Base-by-base conservation (phyloP, 2,797 vertebrate genomes). In the Gambusia yucatana region DNA sequence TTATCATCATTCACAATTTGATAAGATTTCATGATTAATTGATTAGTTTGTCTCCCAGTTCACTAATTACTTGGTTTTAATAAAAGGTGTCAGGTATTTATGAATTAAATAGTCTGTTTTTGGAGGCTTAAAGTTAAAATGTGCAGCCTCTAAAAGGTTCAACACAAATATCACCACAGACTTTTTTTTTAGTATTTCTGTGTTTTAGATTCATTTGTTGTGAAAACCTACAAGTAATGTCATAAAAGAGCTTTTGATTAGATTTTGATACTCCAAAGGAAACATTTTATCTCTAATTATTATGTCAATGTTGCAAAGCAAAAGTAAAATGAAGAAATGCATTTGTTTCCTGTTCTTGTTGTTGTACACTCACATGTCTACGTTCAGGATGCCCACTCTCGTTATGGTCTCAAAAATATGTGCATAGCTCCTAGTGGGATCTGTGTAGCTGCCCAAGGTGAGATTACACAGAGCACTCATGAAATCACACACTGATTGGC, bases 391-490 rank as follows among this genome's bases (percentile, higher is more conserved):
- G 3, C 30, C n/a, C 1, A 13, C 20, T 50, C 33, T 77, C 14
- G 67, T 72, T 44, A 65, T 46, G 48, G 3, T 47, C 47, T 73
- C 43, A 14, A 75, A 63, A 73, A 55, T 67, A 11, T 73, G 7
- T 25, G 55, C 30, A 25, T 59, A 22, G 46, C 41, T 48, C 46
- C 22, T 69, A 41, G 36, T 22, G 30, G 73, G 11, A n/a, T n/a
- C 50, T 75, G 2, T 74, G 39, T 69, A 48, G 36, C 25, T 14
- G 16, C 55, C 30, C 80, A 36, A 76, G 69, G 75, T 79, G 48
- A 67, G n/a, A 72, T 39, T 16, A 44, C 67, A 77, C 7, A 20
- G 20, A 55, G 4, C 46, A n/a, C 16, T 10, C 36, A 69, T 22
- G 3, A 10, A 61, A 69, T 73, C 72, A 55, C 61, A 74, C 25